Evolutionary conservation across 2,113 vertebrate genomes (phyloP), one percentile per base, ranked within the genome.

Genomic region (Nannospalax galili): DNA sequence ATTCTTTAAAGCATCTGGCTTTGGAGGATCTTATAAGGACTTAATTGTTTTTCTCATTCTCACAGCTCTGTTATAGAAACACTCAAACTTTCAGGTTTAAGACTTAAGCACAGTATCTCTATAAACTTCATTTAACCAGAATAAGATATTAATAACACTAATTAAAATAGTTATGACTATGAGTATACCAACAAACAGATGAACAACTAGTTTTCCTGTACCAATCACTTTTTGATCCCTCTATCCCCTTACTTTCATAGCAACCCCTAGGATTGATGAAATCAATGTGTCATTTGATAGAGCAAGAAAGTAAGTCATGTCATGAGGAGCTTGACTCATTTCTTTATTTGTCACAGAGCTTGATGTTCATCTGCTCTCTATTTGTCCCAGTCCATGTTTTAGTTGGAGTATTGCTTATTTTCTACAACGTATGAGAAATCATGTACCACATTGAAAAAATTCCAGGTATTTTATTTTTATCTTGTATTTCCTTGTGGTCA

Each of bases 101-200:
- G 7, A 95, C 16, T 95, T n/a, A 65, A 45, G 28, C 28, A 56
- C 37, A 67, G 40, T 20, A 81, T 58, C 24, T 10, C 11, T 80
- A 32, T 74, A 91, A 45, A 40, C 7, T 10, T 58, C 5, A 74
- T 90, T n/a, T n/a, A 70, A 37, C 84, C 65, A 81, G 3, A 4
- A n/a, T 26, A 42, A 90, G 22, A 26, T 62, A 60, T 12, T 93
- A 78, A 89, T 62, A 89, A 70, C 70, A 75, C 2, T 86, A 88
- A 79, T 85, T 75, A 74, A 90, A 73, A 52, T 95, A 95, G 91
- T 78, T 77, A 20, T 45, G n/a, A 75, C 58, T 65, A 60, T 86
- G 81, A 82, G 40, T 52, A 48, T 86, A 90, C 84, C 2, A 48
- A 1, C 60, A 28, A 87, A n/a, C 32, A 75, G 15, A 20, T 89